Evolutionary conservation across 2,888 invertebrate genomes (phyloP), one percentile per base, ranked within the genome.

Genomic region (Idaea dimidiata): DNA sequence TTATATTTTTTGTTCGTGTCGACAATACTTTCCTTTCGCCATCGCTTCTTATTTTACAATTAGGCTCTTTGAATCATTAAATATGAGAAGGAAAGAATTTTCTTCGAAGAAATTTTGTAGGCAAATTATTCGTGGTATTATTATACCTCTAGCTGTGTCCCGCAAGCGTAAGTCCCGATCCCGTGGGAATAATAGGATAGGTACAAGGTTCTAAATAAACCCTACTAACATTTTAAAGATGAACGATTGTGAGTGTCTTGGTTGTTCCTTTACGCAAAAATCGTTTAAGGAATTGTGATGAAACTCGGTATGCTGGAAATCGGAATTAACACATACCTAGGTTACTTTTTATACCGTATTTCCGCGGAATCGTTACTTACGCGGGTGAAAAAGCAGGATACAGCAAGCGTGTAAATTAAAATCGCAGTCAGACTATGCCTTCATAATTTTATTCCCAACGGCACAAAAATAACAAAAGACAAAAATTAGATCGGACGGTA

Each of bases 401-500:
- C 18, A 55, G 58, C 57, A 14, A 62, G 65, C 63, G 68, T 67
- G 65, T 72, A 75, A 72, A 73, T 73, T 67, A 63, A 61, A 63
- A 32, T 63, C 62, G 64, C 53, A 16, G 54, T 17, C 56, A 53
- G 71, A 62, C 69, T 64, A 61, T 62, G 31, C 56, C 31, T 33
- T 60, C 59, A 70, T 60, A 62, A 68, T 24, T 24, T 24, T 24
- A 24, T 63, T 74, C 76, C 73, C 73, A 61, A 53, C 57, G 67
- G 75, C 65, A 43, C 43, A 75, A 76, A 73, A 76, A 77, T 70
- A 79, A 82, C 77, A 81, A 83, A 77, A 80, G 75, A 74, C 71
- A 80, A 81, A 84, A 86, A 86, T 83, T 77, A 81, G 80, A 77
- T 75, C 74, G 80, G 79, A 71, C 82, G 75, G 78, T 80, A 91